A percentile compares a stretch with the other conserved stretches of the same genome.
These are phyloP conservation scores for Sternotherus odoratus DNA, from an alignment of 2,797 vertebrate genomes.

Conservation along the genomic window DNA sequence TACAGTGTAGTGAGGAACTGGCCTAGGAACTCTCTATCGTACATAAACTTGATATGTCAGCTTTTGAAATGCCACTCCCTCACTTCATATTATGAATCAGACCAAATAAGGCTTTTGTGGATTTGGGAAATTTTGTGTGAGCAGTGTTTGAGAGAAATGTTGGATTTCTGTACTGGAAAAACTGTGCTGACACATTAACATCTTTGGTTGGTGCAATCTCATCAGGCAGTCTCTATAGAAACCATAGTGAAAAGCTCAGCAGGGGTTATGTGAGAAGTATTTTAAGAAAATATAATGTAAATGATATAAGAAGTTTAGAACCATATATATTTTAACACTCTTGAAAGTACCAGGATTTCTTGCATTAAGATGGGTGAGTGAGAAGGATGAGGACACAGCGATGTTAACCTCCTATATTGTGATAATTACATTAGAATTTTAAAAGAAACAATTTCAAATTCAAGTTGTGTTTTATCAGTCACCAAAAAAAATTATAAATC, in stretches of 20 bases:
- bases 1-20: not conserved
- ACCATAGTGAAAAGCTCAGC: not conserved
- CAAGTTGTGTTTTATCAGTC: not conserved
- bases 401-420: not conserved
- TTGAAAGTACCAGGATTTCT: slow-evolving; percentile 6
- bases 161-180: not conserved
- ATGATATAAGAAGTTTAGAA: not conserved
- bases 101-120: not conserved
- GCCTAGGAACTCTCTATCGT: not conserved
- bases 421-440: not conserved
- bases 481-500: not conserved
- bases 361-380: not conserved
- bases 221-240: not conserved
- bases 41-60: not conserved
- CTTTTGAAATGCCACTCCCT: not conserved
- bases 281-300: not conserved
- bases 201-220: not conserved
- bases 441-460: not conserved
- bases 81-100: not conserved
- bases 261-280: not conserved
- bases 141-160: not conserved
- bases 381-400: not conserved
- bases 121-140: slow-evolving; percentile 4
- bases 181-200: not conserved
- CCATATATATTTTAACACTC: not conserved